Conservation (phyloP, 1,140 invertebrate genomes). For the Neodiprion fabricii region DNA sequence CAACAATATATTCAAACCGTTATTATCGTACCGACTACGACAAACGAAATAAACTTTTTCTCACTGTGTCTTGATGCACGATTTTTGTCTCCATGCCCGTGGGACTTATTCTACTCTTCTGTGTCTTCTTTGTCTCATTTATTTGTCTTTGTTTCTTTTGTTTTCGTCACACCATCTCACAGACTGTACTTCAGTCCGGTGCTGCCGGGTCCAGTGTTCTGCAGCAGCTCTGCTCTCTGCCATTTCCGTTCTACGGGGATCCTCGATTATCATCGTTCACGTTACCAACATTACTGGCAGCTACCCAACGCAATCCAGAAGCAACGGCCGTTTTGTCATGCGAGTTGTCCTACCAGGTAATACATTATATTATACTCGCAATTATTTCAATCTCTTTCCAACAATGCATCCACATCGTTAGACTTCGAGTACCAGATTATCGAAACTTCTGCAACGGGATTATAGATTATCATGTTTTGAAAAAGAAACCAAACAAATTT, state of each 20-base stretch:
- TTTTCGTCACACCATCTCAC: constrained; percentile 45
- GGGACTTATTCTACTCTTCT: too few relatives aligned
- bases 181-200: constrained; percentile 79
- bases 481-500: not conserved
- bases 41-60: too few relatives aligned
- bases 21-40: too few relatives aligned
- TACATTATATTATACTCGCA: constrained; percentile 23
- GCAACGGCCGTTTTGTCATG: constrained; percentile 76
- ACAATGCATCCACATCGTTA: not conserved
- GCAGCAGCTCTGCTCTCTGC: constrained; percentile 87
- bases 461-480: not conserved
- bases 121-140: not conserved
- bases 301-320: constrained; percentile 74
- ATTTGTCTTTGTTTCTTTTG: not conserved
- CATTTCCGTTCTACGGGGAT: constrained; percentile 89
- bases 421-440: not conserved
- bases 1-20: too few relatives aligned
- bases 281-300: constrained; percentile 87
- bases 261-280: constrained; percentile 75
- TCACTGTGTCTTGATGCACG: too few relatives aligned
- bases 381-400: not conserved
- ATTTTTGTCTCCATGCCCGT: too few relatives aligned
- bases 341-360: constrained; percentile 81
- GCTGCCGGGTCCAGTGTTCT: constrained; percentile 85
- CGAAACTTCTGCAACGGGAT: not conserved